phyloP scores from a whole-genome alignment of 2,113 vertebrate genomes.

The Orthonyx spaldingii region DNA sequence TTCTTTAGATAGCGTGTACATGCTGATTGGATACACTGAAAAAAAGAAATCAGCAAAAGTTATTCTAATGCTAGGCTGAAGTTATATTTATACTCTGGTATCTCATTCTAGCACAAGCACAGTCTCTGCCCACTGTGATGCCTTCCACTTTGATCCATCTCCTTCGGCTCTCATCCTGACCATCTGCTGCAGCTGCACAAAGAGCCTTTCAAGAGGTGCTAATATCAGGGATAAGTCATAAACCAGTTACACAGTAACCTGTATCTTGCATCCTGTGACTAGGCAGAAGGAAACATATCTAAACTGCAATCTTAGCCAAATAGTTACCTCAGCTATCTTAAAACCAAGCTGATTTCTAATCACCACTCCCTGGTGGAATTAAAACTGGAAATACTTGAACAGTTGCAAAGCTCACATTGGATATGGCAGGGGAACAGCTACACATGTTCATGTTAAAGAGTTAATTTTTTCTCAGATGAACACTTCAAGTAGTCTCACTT shows the following conservation, averaged over 20 bases:
- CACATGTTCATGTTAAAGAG: neutral
- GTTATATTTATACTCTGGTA: neutral
- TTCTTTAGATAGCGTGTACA: neutral
- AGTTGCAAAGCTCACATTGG: neutral
- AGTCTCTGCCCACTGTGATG: neutral
- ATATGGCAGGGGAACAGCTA: neutral
- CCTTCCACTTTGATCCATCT: constrained; percentile 1
- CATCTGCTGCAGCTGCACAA: constrained; percentile 32
- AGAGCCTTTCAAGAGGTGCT: neutral
- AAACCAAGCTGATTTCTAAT: neutral
- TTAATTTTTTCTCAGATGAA: neutral
- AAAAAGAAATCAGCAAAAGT: neutral
- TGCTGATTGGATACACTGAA: neutral
- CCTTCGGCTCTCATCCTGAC: neutral
- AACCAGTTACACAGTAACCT: constrained; percentile 43
- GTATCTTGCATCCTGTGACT: neutral
- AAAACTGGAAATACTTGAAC: neutral
- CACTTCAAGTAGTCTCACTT: neutral
- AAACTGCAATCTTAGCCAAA: neutral
- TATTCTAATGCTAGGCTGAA: neutral
- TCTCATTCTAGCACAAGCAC: neutral
- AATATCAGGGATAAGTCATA: neutral
- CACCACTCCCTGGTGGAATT: neutral
- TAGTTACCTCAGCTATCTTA: neutral
- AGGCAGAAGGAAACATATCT: neutral